Evolutionary conservation across 2,113 vertebrate genomes (phyloP).

Genomic region (Channa maculata): DNA sequence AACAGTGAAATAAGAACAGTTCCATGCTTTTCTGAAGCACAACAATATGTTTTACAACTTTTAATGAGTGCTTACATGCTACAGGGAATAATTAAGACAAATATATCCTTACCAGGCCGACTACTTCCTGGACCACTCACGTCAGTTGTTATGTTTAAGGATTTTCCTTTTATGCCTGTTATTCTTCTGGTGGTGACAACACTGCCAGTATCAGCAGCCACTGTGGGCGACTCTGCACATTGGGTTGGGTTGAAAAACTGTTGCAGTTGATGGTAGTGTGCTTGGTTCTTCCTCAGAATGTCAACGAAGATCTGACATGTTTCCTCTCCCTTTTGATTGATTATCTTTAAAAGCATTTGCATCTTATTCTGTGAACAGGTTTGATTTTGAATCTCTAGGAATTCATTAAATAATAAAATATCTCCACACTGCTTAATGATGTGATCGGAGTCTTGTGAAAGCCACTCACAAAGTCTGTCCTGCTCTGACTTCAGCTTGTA

Average conservation of each 20-base stretch:
- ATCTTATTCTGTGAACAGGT: neutral
- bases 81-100: neutral
- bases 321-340: neutral
- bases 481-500: slow-evolving; percentile 9
- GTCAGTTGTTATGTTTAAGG: neutral
- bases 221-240: neutral
- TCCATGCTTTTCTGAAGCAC: neutral
- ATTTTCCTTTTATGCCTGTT: neutral
- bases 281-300: neutral
- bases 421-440: neutral
- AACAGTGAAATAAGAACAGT: too few relatives aligned
- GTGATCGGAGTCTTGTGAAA: neutral
- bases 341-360: slow-evolving; percentile 3
- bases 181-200: neutral
- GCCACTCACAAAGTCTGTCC: neutral
- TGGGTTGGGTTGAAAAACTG: neutral
- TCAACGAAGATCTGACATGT: neutral
- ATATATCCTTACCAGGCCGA: slow-evolving; percentile 5
- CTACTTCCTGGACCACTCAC: neutral
- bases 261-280: neutral
- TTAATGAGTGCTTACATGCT: neutral
- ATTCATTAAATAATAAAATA: neutral
- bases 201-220: neutral
- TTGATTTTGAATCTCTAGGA: neutral
- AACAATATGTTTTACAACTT: neutral